Evolutionary conservation across 2,113 vertebrate species (phyloP).

Genomic region (Haemorhous mexicanus): DNA sequence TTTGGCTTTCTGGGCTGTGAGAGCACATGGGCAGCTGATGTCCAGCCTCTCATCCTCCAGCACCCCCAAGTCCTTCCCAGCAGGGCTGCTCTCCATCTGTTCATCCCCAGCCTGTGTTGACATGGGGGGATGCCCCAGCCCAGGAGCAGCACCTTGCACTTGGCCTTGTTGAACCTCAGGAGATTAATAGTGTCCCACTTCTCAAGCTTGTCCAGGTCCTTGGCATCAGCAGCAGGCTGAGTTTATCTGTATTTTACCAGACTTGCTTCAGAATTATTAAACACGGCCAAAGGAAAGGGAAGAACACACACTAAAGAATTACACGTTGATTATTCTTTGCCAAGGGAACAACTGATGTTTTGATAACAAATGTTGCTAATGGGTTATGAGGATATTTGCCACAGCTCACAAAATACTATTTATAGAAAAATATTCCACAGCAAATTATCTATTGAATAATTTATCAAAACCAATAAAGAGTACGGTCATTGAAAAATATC

Average conservation of each 20-base stretch:
- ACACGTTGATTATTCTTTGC: rapidly evolving
- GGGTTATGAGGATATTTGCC: not conserved
- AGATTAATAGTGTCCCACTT: not conserved
- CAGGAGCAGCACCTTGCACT: not conserved
- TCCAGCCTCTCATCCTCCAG: not conserved
- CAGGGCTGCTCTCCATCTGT: not conserved
- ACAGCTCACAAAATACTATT: not conserved
- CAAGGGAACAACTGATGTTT: not conserved
- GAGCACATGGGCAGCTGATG: rapidly evolving
- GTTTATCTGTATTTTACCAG: not conserved
- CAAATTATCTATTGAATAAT: not conserved
- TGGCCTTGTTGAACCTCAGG: not conserved
- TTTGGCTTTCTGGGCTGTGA: rapidly evolving
- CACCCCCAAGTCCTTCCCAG: rapidly evolving
- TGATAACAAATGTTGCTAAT: not conserved
- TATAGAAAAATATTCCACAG: not conserved
- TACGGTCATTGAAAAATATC: not conserved
- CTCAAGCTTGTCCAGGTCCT: not conserved
- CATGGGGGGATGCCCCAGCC: rapidly evolving
- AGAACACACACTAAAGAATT: not conserved
- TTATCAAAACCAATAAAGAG: not conserved
- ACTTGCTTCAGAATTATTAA: not conserved
- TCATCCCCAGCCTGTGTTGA: not conserved
- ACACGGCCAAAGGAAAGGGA: not conserved
- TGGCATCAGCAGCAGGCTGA: not conserved